Percentiles rank a stretch among this genome's conserved stretches.
Conservation (phyloP, 2,797 vertebrate genomes). For the Buceros bicornis region DNA sequence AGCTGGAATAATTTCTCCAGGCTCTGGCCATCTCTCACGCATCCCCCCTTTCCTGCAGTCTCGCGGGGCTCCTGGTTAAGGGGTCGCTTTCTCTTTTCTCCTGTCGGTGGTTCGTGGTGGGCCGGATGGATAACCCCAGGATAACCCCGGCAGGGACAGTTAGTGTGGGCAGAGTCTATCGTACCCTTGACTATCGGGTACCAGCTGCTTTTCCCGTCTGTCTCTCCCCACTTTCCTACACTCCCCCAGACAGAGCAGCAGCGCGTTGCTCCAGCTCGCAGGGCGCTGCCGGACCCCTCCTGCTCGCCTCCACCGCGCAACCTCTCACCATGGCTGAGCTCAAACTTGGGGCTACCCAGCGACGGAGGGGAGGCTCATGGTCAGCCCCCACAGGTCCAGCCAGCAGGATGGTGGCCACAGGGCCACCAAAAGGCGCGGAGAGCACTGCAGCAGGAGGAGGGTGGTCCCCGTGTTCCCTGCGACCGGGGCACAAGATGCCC, state of each 20-base stretch:
- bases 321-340: accelerated
- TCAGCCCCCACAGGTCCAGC: background rate
- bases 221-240: background rate
- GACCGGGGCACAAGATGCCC: background rate
- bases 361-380: background rate
- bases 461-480: background rate
- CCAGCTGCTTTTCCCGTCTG: background rate
- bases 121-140: background rate
- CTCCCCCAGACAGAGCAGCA: background rate
- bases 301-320: accelerated
- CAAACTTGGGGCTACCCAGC: background rate
- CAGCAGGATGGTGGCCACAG: background rate
- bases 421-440: background rate
- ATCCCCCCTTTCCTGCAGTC: background rate
- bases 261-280: background rate
- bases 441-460: background rate
- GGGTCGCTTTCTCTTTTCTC: background rate
- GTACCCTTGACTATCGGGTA: no score
- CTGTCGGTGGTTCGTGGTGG: accelerated
- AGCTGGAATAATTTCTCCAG: background rate
- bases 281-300: background rate
- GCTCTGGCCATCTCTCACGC: background rate
- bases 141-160: background rate
- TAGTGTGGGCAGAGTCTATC: no score
- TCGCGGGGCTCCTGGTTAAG: background rate